Evolutionary conservation across 2,888 invertebrate species (phyloP).

Genomic region (Clistopyga incitator): DNA sequence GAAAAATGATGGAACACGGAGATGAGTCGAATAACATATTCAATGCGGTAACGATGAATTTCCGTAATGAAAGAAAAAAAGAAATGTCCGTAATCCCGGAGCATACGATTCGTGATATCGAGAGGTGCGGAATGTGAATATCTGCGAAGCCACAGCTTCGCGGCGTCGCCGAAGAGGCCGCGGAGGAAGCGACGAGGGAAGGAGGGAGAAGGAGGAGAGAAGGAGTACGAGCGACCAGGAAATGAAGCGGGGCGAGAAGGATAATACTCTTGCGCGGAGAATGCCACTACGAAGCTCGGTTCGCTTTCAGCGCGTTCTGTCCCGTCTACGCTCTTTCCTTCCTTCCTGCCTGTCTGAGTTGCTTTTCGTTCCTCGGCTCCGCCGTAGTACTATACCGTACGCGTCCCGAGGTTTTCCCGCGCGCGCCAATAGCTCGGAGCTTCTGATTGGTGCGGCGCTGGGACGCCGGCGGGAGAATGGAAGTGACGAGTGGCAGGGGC

Average conservation of each 20-base stretch:
- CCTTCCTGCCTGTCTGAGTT: conserved; percentile 41
- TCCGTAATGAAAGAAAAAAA: too few species aligned
- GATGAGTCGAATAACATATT: too few species aligned
- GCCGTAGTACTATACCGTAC: neutral
- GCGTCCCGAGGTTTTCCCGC: conserved; percentile 77
- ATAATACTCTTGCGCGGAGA: conserved; percentile 49
- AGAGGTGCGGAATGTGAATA: neutral
- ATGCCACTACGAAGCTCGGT: conserved; percentile 50
- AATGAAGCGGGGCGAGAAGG: conserved; percentile 30
- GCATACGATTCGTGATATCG: conserved; percentile 2
- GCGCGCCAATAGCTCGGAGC: conserved; percentile 77
- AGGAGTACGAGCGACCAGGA: neutral
- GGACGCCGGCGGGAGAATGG: conserved; percentile 55
- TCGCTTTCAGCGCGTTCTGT: conserved; percentile 52
- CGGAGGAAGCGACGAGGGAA: neutral
- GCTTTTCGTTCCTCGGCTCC: conserved; percentile 22
- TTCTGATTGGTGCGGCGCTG: conserved; percentile 55
- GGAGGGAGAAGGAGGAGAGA: neutral
- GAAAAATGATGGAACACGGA: too few species aligned
- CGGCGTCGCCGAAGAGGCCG: neutral
- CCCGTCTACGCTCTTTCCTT: conserved; percentile 52
- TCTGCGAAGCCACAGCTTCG: neutral
- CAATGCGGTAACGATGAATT: neutral
- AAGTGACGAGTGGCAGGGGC: conserved; percentile 38
- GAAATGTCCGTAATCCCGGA: neutral